phyloP scores from a whole-genome alignment of 2,113 vertebrate species.

The Hassar affinis region DNA sequence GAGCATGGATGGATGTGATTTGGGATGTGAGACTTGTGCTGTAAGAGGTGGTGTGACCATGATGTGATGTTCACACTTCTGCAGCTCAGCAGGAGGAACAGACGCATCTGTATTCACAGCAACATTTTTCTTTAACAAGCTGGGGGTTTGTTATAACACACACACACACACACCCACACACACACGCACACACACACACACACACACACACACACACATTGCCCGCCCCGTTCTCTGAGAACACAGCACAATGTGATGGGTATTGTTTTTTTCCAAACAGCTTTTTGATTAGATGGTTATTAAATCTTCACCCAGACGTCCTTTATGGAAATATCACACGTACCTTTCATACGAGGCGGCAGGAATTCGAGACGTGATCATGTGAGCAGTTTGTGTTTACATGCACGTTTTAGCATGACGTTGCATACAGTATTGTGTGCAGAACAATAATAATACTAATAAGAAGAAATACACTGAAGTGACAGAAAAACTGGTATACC shows the following conservation, averaged over 20 bases:
- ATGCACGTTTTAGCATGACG: neutral
- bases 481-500: too few species aligned
- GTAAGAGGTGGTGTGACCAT: slow-evolving; percentile 4
- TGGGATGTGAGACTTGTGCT: slow-evolving; percentile 1
- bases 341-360: neutral
- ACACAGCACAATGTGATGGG: neutral
- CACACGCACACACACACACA: slow-evolving; percentile 7
- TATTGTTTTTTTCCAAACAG: neutral
- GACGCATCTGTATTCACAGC: slow-evolving; percentile 12
- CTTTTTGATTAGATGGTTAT: neutral
- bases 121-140: neutral
- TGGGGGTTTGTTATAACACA: neutral
- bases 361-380: neutral
- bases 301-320: neutral
- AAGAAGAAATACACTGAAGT: too few species aligned
- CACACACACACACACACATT: neutral
- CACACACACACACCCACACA: neutral
- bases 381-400: neutral
- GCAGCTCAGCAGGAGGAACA: slow-evolving; percentile 17
- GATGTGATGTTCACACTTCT: slow-evolving; percentile 10
- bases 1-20: slow-evolving; percentile 28
- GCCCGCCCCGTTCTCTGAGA: neutral
- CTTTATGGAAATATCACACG: neutral
- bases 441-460: too few species aligned
- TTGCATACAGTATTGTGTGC: too few species aligned